Evolutionary conservation across 2,797 vertebrate genomes (phyloP).

Genomic region (Sebastes goodei): DNA sequence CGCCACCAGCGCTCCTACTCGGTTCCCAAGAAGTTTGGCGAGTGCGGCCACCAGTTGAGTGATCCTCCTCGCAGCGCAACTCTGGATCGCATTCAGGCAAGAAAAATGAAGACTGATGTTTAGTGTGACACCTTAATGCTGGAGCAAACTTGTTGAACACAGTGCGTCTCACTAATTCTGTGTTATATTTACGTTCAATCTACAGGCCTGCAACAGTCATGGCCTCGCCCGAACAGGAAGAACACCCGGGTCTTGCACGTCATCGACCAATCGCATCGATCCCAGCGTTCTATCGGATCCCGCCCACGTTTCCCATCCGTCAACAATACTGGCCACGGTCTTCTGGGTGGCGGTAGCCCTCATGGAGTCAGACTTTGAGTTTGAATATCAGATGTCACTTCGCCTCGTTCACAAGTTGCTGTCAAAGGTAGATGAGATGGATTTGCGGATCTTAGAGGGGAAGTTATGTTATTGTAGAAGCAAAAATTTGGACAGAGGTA

Average conservation of each 20-base stretch:
- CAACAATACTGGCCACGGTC: slow-evolving; percentile 93
- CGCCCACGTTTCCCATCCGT: slow-evolving; percentile 93
- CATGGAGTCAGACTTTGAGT: slow-evolving; percentile 99
- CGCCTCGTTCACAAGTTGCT: slow-evolving; percentile 93
- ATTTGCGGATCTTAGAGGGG: not conserved
- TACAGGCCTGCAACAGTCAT: slow-evolving; percentile 91
- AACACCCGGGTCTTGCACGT: slow-evolving; percentile 90
- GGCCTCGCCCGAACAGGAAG: slow-evolving; percentile 87
- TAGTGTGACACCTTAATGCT: not conserved
- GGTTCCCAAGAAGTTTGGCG: slow-evolving; percentile 98
- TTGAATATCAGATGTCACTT: slow-evolving; percentile 97
- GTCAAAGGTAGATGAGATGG: slow-evolving; percentile 74
- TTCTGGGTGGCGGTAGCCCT: slow-evolving; percentile 98
- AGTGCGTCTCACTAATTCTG: not conserved
- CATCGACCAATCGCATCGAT: slow-evolving; percentile 82
- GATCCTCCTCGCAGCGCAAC: slow-evolving; percentile 98
- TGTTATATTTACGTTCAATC: not conserved
- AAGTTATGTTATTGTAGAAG: not conserved
- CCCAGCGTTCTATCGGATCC: slow-evolving; percentile 91
- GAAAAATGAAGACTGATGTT: slow-evolving; percentile 3
- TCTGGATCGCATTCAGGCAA: slow-evolving; percentile 93
- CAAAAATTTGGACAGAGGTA: not conserved
- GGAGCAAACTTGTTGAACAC: not conserved
- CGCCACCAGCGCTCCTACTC: slow-evolving; percentile 98
- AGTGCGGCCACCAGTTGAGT: slow-evolving; percentile 84